Evolutionary conservation across 2,113 vertebrate species (phyloP).

Genomic region (Mastomys natalensis): DNA sequence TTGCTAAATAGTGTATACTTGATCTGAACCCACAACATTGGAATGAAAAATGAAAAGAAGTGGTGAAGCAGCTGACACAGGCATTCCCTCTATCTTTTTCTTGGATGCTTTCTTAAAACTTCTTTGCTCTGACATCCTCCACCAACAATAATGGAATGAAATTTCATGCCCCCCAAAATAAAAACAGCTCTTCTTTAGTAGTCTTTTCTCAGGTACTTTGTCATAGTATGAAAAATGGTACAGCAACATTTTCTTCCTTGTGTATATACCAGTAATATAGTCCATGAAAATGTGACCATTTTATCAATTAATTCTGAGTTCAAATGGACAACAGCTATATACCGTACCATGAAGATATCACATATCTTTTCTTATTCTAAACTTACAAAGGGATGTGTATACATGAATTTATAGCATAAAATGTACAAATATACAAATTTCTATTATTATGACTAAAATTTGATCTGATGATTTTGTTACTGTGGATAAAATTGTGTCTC

Average conservation of each 20-base stretch:
- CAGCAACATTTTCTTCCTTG: background rate
- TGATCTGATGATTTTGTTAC: background rate
- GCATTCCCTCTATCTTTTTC: background rate
- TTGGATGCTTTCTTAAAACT: background rate
- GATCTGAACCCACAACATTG: background rate
- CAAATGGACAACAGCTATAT: background rate
- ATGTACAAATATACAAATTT: background rate
- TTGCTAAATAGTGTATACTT: background rate
- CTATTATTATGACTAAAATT: background rate
- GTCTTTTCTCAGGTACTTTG: background rate
- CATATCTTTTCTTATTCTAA: background rate
- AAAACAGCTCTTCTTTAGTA: background rate
- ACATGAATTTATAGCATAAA: conserved; percentile 19
- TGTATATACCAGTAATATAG: background rate
- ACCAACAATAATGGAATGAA: background rate
- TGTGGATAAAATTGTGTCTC: background rate
- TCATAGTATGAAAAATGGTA: background rate
- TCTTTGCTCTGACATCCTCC: background rate
- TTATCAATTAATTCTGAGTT: background rate
- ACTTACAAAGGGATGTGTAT: background rate
- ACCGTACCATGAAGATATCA: background rate
- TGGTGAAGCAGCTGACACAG: background rate
- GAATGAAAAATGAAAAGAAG: no score
- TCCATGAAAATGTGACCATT: background rate
- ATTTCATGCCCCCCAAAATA: background rate